phyloP scores from a whole-genome alignment of 2,113 vertebrate genomes.

The Bos taurus region ARS-UCD2.0 NC_037337.1:79846501-79847000 shows the following conservation, averaged over 20 bases:
- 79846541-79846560: neutral
- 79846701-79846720: neutral
- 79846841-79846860: neutral
- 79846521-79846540: neutral
- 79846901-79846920: neutral
- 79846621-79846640: neutral
- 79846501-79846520: neutral
- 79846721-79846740: neutral
- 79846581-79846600: neutral
- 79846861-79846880: neutral
- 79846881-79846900: neutral
- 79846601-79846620: neutral
- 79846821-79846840: neutral
- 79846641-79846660: neutral
- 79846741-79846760: conserved; percentile 3
- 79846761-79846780: neutral
- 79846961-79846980: neutral
- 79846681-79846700: neutral
- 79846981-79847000: neutral
- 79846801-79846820: neutral
- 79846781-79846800: neutral
- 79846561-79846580: neutral
- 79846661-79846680: neutral
- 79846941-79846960: neutral
- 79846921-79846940: neutral